These are phyloP conservation scores for Boloria euphrosyne DNA, from an alignment of 2,888 invertebrate genomes.

Conservation along the genomic window DNA sequence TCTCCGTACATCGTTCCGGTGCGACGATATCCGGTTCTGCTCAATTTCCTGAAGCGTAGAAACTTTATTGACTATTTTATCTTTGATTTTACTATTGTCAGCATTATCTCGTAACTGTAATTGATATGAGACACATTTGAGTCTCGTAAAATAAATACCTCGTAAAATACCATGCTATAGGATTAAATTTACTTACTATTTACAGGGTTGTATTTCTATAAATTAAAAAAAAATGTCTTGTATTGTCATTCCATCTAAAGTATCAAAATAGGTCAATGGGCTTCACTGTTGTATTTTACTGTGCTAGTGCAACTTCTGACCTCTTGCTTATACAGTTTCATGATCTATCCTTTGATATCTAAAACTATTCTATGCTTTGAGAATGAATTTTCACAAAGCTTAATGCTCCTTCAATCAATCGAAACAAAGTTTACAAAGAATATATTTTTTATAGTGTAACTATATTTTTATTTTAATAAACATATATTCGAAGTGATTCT, in stretches of 20 bases:
- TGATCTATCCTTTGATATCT: slow-evolving; percentile 17
- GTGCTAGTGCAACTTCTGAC: slow-evolving; percentile 13
- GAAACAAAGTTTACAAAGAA: slow-evolving; percentile 15
- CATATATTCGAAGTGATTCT: too few species aligned
- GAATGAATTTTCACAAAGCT: slow-evolving; percentile 15
- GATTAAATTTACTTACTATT: too few species aligned
- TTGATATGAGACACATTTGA: not conserved
- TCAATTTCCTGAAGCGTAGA: slow-evolving; percentile 76
- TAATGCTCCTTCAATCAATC: slow-evolving; percentile 12
- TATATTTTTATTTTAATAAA: too few species aligned
- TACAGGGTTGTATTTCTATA: too few species aligned
- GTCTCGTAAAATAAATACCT: too few species aligned
- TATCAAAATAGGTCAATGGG: slow-evolving; percentile 24
- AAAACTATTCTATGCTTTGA: slow-evolving; percentile 13
- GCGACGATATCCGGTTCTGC: slow-evolving; percentile 79
- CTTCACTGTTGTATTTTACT: slow-evolving; percentile 27
- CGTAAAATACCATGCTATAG: too few species aligned
- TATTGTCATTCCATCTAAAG: slow-evolving; percentile 9
- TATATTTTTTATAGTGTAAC: not conserved
- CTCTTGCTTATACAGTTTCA: slow-evolving; percentile 12
- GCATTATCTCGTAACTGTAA: not conserved
- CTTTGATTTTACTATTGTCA: slow-evolving; percentile 45
- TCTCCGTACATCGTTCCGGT: slow-evolving; percentile 73
- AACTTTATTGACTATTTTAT: slow-evolving; percentile 48
- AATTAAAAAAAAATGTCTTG: slow-evolving; percentile 4